A percentile compares a stretch with the other conserved stretches of the same genome.
Conservation (phyloP, 2,113 vertebrate species). For the Xenopus laevis region DNA sequence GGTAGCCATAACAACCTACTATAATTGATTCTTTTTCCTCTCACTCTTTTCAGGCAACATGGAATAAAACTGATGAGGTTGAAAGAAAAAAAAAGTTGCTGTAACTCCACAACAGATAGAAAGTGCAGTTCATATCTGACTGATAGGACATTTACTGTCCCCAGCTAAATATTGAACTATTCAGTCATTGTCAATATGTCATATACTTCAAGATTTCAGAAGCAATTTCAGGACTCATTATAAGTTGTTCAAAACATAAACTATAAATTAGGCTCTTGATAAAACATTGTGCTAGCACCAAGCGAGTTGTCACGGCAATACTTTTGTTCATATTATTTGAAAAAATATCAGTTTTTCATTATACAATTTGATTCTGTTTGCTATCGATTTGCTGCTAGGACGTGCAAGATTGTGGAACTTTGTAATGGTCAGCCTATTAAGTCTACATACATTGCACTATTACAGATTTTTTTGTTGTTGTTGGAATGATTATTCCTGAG, state of each 20-base stretch:
- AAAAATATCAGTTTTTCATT: too few relatives aligned
- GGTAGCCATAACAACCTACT: conserved; percentile 69
- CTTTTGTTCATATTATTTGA: too few relatives aligned
- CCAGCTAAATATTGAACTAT: conserved; percentile 8
- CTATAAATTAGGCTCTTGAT: not conserved
- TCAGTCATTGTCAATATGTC: conserved; percentile 12
- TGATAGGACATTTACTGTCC: not conserved
- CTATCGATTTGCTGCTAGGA: too few relatives aligned
- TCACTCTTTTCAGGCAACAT: conserved; percentile 47
- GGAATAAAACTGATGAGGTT: conserved; percentile 43
- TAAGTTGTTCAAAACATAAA: conserved; percentile 1
- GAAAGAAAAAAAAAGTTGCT: not conserved
- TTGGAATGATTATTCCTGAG: too few relatives aligned
- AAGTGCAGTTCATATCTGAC: not conserved
- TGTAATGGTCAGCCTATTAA: too few relatives aligned
- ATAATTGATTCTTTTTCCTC: conserved; percentile 54
- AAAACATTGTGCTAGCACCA: not conserved
- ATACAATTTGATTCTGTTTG: too few relatives aligned
- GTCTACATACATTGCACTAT: too few relatives aligned
- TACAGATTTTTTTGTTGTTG: too few relatives aligned
- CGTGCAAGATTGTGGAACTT: too few relatives aligned
- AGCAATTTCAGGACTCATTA: conserved; percentile 11
- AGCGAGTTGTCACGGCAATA: too few relatives aligned
- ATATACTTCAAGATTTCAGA: not conserved
- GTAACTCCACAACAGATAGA: not conserved